phyloP scores from a whole-genome alignment of 2,113 vertebrate genomes.

The Datnioides undecimradiatus region DNA sequence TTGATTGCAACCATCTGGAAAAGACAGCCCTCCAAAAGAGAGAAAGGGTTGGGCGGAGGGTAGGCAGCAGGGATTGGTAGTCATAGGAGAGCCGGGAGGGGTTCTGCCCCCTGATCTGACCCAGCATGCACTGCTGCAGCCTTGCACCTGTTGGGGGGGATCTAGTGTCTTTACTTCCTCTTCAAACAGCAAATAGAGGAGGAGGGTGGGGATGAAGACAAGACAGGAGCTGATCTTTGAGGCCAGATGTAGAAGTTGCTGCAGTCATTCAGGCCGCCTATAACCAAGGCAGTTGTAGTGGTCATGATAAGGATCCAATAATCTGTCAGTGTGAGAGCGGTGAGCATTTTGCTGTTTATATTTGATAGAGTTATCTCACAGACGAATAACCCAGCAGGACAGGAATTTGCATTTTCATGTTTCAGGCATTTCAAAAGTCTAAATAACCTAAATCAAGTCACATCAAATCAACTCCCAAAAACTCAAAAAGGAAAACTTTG shows the following conservation, averaged over 20 bases:
- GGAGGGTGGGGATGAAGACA: not conserved
- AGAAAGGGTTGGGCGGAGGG: constrained; percentile 13
- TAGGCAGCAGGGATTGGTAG: constrained; percentile 17
- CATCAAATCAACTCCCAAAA: too few relatives aligned
- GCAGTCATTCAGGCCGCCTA: constrained; percentile 27
- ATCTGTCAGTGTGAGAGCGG: not conserved
- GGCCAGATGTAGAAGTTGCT: constrained; percentile 34
- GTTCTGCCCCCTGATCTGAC: constrained; percentile 30
- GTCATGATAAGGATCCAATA: not conserved
- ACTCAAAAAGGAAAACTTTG: not conserved
- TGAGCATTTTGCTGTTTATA: not conserved
- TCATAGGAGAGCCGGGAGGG: not conserved
- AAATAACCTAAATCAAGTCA: too few relatives aligned
- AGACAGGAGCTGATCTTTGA: constrained; percentile 18
- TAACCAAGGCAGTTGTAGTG: not conserved
- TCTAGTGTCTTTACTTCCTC: constrained; percentile 58
- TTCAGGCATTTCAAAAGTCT: not conserved
- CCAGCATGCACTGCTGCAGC: constrained; percentile 46
- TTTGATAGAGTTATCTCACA: not conserved
- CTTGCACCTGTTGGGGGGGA: constrained; percentile 66
- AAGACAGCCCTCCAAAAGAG: constrained; percentile 25
- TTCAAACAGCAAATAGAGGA: constrained; percentile 36
- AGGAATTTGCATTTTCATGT: not conserved
- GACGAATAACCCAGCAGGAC: not conserved
- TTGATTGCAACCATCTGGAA: constrained; percentile 65